Percentiles rank a stretch among this genome's conserved stretches.
These are phyloP conservation scores for Percopsis transmontana DNA, from an alignment of 2,113 vertebrate species.

Conservation along the genomic window DNA sequence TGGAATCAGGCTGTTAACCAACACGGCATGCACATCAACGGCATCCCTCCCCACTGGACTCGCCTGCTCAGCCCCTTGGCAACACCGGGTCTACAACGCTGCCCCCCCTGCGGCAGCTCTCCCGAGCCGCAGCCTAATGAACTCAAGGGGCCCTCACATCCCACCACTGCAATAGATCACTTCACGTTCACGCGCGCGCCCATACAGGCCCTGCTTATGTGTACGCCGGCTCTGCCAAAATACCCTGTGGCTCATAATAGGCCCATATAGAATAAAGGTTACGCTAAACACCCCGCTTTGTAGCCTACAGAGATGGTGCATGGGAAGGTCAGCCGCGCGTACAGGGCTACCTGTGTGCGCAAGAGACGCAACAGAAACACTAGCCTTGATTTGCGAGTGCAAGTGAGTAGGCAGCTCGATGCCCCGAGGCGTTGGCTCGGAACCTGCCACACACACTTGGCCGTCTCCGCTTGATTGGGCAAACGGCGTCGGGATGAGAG, in stretches of 20 bases:
- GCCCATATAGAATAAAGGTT: slow-evolving; percentile 69
- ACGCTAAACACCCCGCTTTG: slow-evolving; percentile 48
- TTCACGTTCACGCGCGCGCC: slow-evolving; percentile 45
- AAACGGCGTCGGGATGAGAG: slow-evolving; percentile 64
- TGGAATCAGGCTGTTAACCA: slow-evolving; percentile 80
- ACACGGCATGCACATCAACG: slow-evolving; percentile 77
- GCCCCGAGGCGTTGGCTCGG: slow-evolving; percentile 62
- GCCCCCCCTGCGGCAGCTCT: slow-evolving; percentile 71
- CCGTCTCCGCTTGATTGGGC: slow-evolving; percentile 67
- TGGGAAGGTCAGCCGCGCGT: slow-evolving; percentile 52
- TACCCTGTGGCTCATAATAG: slow-evolving; percentile 68
- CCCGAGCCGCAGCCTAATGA: slow-evolving; percentile 75
- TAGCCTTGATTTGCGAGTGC: slow-evolving; percentile 54
- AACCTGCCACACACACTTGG: slow-evolving; percentile 68
- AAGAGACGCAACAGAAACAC: slow-evolving; percentile 44
- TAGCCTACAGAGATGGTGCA: slow-evolving; percentile 53
- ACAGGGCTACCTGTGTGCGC: slow-evolving; percentile 44
- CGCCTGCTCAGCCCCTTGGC: slow-evolving; percentile 73
- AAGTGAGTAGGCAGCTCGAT: slow-evolving; percentile 55
- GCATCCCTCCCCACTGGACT: slow-evolving; percentile 66
- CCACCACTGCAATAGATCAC: slow-evolving; percentile 58
- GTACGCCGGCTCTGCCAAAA: slow-evolving; percentile 38
- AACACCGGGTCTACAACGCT: slow-evolving; percentile 63
- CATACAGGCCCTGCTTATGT: slow-evolving; percentile 50
- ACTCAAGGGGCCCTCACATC: slow-evolving; percentile 68